Percentiles rank a stretch among this genome's conserved stretches.
Conservation (phyloP, 2,113 vertebrate genomes). For the Menidia beryllina region DNA sequence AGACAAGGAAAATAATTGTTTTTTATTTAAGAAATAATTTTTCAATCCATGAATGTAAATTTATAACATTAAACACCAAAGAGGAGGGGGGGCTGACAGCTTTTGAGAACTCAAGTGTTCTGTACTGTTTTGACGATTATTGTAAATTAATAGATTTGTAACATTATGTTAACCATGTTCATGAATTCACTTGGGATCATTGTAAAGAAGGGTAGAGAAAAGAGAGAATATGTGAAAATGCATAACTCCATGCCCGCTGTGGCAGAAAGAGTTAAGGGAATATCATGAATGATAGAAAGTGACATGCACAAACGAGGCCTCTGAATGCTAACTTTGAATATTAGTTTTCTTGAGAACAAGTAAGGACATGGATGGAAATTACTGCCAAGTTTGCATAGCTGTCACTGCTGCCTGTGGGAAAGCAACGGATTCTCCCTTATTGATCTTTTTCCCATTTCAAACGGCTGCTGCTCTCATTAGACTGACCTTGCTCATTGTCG, state of each 20-base stretch:
- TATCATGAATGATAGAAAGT: neutral
- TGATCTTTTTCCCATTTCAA: constrained; percentile 42
- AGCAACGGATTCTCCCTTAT: constrained; percentile 34
- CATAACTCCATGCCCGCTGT: neutral
- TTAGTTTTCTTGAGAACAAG: constrained; percentile 12
- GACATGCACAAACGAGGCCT: neutral
- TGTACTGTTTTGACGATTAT: neutral
- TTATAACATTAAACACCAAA: neutral
- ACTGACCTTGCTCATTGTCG: constrained; percentile 1
- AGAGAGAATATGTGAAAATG: neutral
- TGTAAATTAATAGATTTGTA: too few relatives aligned
- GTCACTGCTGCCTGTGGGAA: constrained; percentile 39
- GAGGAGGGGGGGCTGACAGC: neutral
- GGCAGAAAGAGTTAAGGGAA: neutral
- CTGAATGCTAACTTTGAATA: constrained; percentile 21
- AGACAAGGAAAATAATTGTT: neutral
- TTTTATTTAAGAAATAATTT: neutral
- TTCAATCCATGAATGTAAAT: neutral
- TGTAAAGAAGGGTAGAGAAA: constrained; percentile 20
- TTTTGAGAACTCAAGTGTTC: neutral
- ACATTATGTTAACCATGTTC: constrained; percentile 42
- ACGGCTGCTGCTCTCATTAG: constrained; percentile 27
- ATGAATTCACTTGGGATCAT: constrained; percentile 10
- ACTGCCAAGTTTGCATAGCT: constrained; percentile 52
- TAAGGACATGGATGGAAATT: constrained; percentile 10